phyloP scores from a whole-genome alignment of 2,888 invertebrate genomes.

The Taphrorychus bicolor region DNA sequence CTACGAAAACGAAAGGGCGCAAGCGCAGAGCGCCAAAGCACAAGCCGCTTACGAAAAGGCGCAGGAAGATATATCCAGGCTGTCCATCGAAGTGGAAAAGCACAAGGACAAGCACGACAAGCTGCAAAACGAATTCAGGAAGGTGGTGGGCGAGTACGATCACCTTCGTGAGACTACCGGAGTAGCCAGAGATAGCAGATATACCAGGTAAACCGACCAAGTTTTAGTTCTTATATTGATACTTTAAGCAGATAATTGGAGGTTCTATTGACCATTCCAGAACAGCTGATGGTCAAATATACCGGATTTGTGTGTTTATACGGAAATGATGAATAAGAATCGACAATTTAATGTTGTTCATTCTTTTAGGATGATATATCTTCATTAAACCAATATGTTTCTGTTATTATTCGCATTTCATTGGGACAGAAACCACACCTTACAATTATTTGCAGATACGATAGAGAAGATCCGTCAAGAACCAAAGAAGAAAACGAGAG shows the following conservation, averaged over 20 bases:
- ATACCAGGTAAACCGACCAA: conserved; percentile 50
- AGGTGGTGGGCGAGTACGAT: conserved; percentile 81
- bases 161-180: conserved; percentile 82
- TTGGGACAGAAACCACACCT: no score
- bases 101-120: conserved; percentile 91
- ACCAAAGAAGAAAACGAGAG: conserved; percentile 79
- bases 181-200: conserved; percentile 74
- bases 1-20: conserved; percentile 86
- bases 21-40: conserved; percentile 85
- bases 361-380: no score
- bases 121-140: conserved; percentile 79
- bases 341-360: no score
- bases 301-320: no score
- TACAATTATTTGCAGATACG: conserved; percentile 56
- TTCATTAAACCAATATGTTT: no score
- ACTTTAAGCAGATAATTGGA: no score
- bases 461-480: conserved; percentile 68
- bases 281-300: no score
- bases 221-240: no score
- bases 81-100: conserved; percentile 88
- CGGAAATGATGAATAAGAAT: no score
- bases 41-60: conserved; percentile 86
- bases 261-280: no score
- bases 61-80: conserved; percentile 86
- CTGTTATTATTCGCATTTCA: no score